Conservation (phyloP, 2,113 vertebrate genomes). For the Vireo altiloquus region DNA sequence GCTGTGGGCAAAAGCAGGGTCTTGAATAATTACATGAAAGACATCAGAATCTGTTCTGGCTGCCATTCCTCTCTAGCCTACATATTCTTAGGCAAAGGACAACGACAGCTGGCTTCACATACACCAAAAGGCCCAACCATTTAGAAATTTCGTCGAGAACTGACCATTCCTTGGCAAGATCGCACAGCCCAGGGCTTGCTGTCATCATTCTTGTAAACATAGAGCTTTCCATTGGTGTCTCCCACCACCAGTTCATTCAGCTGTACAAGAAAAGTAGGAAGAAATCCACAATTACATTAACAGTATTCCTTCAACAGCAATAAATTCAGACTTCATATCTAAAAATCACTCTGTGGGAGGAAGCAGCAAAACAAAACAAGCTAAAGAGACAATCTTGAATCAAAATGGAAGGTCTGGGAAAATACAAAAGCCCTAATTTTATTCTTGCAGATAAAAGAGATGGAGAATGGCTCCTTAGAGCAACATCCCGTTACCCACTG, state of each 20-base stretch:
- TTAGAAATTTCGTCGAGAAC: slow-evolving; percentile 6
- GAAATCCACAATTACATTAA: neutral
- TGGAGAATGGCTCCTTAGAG: neutral
- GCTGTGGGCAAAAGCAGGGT: neutral
- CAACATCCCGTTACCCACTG: neutral
- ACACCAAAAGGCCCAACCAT: neutral
- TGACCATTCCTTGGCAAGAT: slow-evolving; percentile 93
- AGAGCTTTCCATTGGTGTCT: slow-evolving; percentile 90
- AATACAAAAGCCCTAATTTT: neutral
- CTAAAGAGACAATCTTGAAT: neutral
- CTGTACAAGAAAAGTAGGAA: slow-evolving; percentile 64
- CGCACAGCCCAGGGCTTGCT: slow-evolving; percentile 87
- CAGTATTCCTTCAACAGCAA: neutral
- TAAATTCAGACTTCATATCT: neutral
- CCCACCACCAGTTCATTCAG: slow-evolving; percentile 95
- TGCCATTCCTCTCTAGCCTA: neutral
- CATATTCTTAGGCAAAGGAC: neutral
- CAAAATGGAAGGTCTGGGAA: neutral
- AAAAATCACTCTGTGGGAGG: neutral
- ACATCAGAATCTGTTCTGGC: neutral
- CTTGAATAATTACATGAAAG: neutral
- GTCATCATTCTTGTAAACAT: slow-evolving; percentile 91
- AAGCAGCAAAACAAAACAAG: neutral
- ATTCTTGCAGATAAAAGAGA: neutral
- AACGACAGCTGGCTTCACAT: neutral